Evolutionary conservation across 2,113 vertebrate species (phyloP), one percentile per base, ranked within the genome.

Genomic region (Embiotoca jacksoni): DNA sequence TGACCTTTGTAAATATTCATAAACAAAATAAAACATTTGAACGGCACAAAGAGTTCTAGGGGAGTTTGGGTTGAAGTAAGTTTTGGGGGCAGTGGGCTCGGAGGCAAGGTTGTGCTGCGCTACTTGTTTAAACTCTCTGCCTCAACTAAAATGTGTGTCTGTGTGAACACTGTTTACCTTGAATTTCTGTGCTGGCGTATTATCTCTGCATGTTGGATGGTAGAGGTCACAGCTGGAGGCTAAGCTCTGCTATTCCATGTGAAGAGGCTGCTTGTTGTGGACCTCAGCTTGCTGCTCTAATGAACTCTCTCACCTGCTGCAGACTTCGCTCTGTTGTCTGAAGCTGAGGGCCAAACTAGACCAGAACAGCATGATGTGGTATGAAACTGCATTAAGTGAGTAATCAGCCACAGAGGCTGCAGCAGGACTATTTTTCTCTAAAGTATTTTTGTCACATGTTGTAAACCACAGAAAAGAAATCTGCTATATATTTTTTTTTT

Each of bases 221-320:
- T 62, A 85, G 90, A 92, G 87, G 90, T 92, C 89, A 87, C 85
- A 84, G 89, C 89, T 91, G 88, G 87, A 85, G 87, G 91, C 90
- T 88, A 90, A 89, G 80, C 81, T 88, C 83, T 73, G 78, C 65
- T 82, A 63, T 89, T 88, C 84, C 66, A 76, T 73, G 87, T 83
- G 84, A 92, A 89, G 88, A 89, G 83, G 88, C 82, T 75, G 71
- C 86, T 89, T 81, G 84, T 88, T 82, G 85, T 68, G 76, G 81
- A 81, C 66, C 80, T 66, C 69, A 60, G 84, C 81, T 85, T 88
- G 79, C 85, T 44, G 35, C 80, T 84, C 71, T 85, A 89, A 92
- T 87, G 80, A 91, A 91, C 86, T 84, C 79, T 33, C 72, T 89
- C 88, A 89, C 92, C 88, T 91, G 84, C 71, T 72, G 32, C 86